Conservation (phyloP, 2,113 vertebrate species). For the Phodopus roborovskii region DNA sequence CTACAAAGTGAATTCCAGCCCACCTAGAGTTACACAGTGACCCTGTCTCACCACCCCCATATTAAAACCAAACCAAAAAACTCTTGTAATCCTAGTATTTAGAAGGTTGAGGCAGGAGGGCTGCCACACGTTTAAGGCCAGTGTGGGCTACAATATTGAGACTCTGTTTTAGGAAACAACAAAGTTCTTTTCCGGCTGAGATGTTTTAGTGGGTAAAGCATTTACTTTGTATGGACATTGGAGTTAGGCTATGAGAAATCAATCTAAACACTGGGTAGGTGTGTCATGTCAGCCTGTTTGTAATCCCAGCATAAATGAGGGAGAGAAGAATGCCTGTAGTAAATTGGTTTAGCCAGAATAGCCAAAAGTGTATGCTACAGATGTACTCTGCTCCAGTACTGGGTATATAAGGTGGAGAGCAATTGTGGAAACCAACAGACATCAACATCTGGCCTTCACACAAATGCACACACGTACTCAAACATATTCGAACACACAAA, state of each 20-base stretch:
- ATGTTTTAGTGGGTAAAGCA: neutral
- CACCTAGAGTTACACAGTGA: neutral
- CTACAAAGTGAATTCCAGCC: neutral
- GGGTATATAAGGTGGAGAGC: neutral
- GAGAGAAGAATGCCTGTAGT: neutral
- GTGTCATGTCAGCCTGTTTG: neutral
- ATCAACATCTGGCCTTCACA: too few relatives aligned
- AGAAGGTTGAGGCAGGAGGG: neutral
- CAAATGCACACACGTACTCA: neutral
- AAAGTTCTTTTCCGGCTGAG: neutral
- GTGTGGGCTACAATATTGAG: neutral
- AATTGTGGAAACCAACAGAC: neutral
- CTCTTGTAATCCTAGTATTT: neutral
- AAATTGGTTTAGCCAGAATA: neutral
- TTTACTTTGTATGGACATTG: neutral
- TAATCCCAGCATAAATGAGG: neutral
- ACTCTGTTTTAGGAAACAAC: neutral
- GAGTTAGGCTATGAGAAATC: neutral
- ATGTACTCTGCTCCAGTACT: neutral
- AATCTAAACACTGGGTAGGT: neutral
- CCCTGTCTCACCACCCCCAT: neutral
- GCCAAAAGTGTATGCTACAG: neutral
- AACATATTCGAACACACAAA: neutral
- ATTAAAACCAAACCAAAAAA: neutral
- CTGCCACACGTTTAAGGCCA: neutral